Base-by-base conservation (phyloP, 2,113 vertebrate species). In the Sprattus sprattus region DNA sequence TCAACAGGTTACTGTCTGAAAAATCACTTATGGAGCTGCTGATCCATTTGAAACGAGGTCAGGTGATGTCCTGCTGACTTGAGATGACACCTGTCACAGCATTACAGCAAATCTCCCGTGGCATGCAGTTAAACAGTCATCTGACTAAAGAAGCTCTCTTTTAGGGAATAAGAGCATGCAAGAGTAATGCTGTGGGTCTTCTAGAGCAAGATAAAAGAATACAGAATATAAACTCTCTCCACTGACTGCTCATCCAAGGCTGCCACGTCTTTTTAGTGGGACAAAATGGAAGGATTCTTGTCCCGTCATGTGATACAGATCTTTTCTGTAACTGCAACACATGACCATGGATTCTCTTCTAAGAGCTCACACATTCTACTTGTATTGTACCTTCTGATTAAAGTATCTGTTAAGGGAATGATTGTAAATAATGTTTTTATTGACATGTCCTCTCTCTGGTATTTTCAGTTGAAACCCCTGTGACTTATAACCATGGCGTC, bases 401-500 rank as follows among this genome's bases (percentile, higher is more conserved):
- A 32, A 39, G 5, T 78, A 32, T n/a, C 39, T 4, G 16, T 78
- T 78, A 39, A 39, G 39, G 39, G 39, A 39, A 39, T 39, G 39
- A 1, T 1, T 39, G 39, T 39, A 39, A 39, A 39, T 39, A 39
- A 39, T 11, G 3, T 39, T 28, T 39, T 78, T 18, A 5, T 60
- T 22, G 18, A 60, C 18, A 20, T 57, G 22, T 6, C 20, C 54
- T 78, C 28, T 39, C 28, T 16, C 3, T 28, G 9, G 25, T 67
- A 28, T 67, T 67, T 67, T 2, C 10, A 78, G 71, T 28, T 78
- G 71, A 39, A 39, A 39, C 28, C 71, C 71, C 71, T 78, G 67
- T 75, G 71, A 78, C 28, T 15, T 39, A 39, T 4, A 78, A 78
- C 28, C 32, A 98, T 98, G 97, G 95, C 97, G 54, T 92, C 92